These are phyloP conservation scores for Lasioglossum villosulum DNA, from an alignment of 2,888 invertebrate genomes.

Conservation along the genomic window DNA sequence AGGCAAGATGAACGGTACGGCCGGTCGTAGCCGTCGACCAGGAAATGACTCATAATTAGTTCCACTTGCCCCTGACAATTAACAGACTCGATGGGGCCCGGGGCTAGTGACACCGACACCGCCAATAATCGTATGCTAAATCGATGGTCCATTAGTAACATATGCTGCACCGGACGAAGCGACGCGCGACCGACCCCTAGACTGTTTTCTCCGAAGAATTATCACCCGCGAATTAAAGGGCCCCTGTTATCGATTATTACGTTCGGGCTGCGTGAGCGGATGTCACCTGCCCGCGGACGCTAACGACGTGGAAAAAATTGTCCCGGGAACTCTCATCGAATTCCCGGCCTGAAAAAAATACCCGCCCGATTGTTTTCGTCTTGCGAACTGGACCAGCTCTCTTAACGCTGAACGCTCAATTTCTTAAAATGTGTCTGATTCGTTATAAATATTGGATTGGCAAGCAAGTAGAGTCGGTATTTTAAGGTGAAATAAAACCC, in stretches of 20 bases:
- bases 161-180: conserved; percentile 17
- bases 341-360: background rate
- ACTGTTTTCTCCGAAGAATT: conserved; percentile 60
- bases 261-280: background rate
- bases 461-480: too few species aligned
- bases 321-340: conserved; percentile 4
- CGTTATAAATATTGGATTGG: too few species aligned
- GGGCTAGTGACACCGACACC: conserved; percentile 48
- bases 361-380: background rate
- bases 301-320: background rate
- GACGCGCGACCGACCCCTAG: background rate
- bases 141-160: conserved; percentile 65
- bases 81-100: conserved; percentile 53
- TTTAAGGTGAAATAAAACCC: too few species aligned
- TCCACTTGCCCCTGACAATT: conserved; percentile 54
- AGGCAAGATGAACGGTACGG: conserved; percentile 10
- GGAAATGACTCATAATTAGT: conserved; percentile 58
- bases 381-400: background rate
- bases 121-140: conserved; percentile 60
- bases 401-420: too few species aligned
- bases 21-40: background rate
- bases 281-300: background rate
- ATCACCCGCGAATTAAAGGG: conserved; percentile 36
- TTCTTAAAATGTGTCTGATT: too few species aligned
- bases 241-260: conserved; percentile 51